phyloP scores from a whole-genome alignment of 2,113 vertebrate genomes.

The Indicator indicator region DNA sequence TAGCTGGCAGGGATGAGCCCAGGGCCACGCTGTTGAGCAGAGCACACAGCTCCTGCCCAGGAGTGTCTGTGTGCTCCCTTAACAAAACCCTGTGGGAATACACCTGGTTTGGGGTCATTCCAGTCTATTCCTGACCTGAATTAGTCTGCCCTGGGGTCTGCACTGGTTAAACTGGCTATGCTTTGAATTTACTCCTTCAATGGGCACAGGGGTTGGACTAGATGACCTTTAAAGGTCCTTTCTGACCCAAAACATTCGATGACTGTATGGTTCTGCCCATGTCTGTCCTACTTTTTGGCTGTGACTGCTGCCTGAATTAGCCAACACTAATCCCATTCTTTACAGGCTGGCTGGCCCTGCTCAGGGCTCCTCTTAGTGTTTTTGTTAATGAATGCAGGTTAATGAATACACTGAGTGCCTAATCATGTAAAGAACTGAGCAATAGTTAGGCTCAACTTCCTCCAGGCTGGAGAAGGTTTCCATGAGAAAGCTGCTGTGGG shows the following conservation, averaged over 20 bases:
- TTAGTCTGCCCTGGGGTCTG: background rate
- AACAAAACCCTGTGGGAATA: background rate
- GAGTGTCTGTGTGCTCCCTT: fast-evolving
- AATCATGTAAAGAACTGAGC: background rate
- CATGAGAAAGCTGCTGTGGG: background rate
- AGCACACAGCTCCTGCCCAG: background rate
- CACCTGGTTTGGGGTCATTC: background rate
- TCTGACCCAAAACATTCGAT: background rate
- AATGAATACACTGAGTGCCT: background rate
- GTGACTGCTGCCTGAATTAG: background rate
- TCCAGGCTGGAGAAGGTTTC: background rate
- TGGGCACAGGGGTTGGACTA: background rate
- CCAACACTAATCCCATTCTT: background rate
- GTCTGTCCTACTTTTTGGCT: background rate
- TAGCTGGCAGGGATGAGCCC: background rate
- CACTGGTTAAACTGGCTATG: background rate
- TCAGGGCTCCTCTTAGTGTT: background rate
- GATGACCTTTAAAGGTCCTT: background rate
- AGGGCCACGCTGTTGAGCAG: background rate
- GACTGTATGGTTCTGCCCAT: background rate
- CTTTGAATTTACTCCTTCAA: background rate
- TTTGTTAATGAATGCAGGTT: background rate
- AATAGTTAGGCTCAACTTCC: background rate
- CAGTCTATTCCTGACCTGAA: background rate
- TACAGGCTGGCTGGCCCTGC: background rate